Percentiles rank a stretch among this genome's conserved stretches.
phyloP scores from a whole-genome alignment of 2,113 vertebrate species.

The Notiomystis cincta region DNA sequence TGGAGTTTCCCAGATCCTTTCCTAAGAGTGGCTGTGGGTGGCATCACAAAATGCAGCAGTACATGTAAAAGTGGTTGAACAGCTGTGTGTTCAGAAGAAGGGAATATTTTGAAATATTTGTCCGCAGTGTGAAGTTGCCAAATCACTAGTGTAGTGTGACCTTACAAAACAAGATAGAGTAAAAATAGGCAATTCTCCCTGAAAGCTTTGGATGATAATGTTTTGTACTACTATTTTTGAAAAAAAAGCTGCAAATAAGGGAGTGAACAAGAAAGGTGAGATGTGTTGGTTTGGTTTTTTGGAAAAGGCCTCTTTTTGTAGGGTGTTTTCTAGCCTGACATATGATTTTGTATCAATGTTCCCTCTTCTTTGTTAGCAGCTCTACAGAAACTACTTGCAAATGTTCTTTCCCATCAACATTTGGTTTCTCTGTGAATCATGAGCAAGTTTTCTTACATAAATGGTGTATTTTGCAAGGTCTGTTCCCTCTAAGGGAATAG shows the following conservation, averaged over 20 bases:
- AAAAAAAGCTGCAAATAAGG: background rate
- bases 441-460: background rate
- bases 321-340: background rate
- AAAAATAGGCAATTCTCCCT: background rate
- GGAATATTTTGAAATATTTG: background rate
- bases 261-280: background rate
- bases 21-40: background rate
- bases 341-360: background rate
- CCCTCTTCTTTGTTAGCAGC: background rate
- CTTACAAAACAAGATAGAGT: background rate
- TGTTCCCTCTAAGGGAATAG: background rate
- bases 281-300: background rate
- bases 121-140: background rate
- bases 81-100: background rate
- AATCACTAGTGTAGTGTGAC: background rate
- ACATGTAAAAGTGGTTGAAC: background rate
- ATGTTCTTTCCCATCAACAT: background rate
- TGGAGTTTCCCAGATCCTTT: accelerated
- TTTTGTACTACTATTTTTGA: background rate
- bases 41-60: background rate
- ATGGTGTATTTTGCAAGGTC: background rate
- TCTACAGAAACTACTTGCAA: background rate
- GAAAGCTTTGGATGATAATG: background rate
- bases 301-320: background rate
- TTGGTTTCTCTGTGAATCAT: background rate